These are phyloP conservation scores for Trochalopteron elliotii DNA, from an alignment of 2,113 vertebrate species.

Conservation along the genomic window DNA sequence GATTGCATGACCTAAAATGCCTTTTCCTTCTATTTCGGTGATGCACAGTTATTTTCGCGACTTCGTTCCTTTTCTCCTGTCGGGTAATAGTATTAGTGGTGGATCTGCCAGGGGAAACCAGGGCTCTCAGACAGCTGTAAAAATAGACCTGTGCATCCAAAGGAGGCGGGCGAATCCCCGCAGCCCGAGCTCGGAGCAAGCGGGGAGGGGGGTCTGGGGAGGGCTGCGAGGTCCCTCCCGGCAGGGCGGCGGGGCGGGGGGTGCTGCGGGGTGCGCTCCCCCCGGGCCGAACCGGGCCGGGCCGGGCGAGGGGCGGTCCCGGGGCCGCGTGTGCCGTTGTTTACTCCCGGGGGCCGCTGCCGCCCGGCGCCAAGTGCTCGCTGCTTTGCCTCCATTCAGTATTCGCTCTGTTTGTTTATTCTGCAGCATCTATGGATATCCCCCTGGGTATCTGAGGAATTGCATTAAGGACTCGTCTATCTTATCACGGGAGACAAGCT, in stretches of 20 bases:
- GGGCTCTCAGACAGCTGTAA: background rate
- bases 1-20: background rate
- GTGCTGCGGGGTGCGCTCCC: background rate
- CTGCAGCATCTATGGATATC: background rate
- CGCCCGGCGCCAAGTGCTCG: background rate
- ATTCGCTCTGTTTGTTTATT: background rate
- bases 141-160: slow-evolving; percentile 36
- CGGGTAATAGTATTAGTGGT: slow-evolving; percentile 1
- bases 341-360: background rate
- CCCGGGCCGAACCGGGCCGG: too few relatives aligned
- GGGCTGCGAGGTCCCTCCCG: background rate
- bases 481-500: background rate
- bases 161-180: background rate
- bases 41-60: background rate
- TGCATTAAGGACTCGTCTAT: background rate
- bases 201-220: background rate
- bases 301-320: background rate
- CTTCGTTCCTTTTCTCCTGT: background rate
- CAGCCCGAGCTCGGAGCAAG: background rate
- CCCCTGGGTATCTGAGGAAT: background rate
- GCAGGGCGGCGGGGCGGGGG: background rate
- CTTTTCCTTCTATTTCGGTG: slow-evolving; percentile 24
- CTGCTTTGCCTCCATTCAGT: background rate
- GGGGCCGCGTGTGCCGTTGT: background rate
- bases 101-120: slow-evolving; percentile 16